Evolutionary conservation across 2,113 vertebrate species (phyloP), one percentile per base, ranked within the genome.

Genomic region (Tauraco erythrolophus): DNA sequence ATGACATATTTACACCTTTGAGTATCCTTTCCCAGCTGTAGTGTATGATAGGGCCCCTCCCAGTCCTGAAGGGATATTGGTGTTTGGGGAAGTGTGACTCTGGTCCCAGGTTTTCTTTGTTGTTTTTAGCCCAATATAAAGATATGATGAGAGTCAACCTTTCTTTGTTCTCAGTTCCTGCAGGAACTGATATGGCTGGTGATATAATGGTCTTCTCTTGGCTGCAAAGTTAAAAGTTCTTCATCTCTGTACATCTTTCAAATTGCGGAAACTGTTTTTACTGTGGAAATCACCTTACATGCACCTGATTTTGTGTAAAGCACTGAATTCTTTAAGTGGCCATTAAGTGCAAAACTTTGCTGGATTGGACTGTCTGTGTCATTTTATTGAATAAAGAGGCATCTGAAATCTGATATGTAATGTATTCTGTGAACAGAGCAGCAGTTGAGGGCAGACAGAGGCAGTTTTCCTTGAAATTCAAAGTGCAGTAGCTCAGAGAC

Each of bases 391-490:
- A 56, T 35, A 62, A 83, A 83, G 54, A 82, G 35, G 27, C 51
- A 81, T 57, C 70, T 85, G 77, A 89, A 84, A 92, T 65, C 46
- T 66, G 56, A 56, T 72, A 50, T 35, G 24, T 82, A 80, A 64
- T 89, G 23, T 58, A 75, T 68, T 54, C 33, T 64, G 30, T 61
- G 78, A 76, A 35, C 30, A 62, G 54, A 85, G 66, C 43, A 91
- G 69, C 57, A 70, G 35, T 0, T 76, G 22, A 27, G 51, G 70
- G 43, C 65, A 91, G 94, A 91, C 37, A 94, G 77, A 95, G 78
- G 75, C 45, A 85, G 45, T 92, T 96, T 91, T 65, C 41, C 86
- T 81, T 79, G 69, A 95, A 93, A 94, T 79, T 79, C 48, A 39
- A 69, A 72, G 66, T 88, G 62, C 72, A 56, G 64, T 86, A 95